A percentile compares a stretch with the other conserved stretches of the same genome.
Evolutionary conservation across 2,113 vertebrate genomes (phyloP).

Genomic region (Phalacrocorax aristotelis): DNA sequence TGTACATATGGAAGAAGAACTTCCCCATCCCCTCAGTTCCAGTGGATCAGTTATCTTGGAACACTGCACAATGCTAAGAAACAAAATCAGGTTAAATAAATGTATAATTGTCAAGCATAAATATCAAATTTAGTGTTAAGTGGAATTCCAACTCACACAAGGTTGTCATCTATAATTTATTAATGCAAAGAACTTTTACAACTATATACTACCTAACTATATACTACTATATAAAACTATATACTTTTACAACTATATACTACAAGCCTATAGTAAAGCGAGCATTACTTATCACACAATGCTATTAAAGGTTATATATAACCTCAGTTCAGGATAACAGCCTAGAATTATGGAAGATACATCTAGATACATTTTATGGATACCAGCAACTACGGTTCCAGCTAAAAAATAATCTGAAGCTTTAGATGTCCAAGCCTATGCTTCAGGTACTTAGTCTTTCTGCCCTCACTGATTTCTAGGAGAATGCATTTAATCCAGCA

Average conservation of each 20-base stretch:
- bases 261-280: neutral
- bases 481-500: neutral
- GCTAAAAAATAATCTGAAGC: neutral
- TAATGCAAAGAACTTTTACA: neutral
- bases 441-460: neutral
- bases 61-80: neutral
- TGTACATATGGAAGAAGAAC: neutral
- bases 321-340: neutral
- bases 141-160: neutral
- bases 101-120: neutral
- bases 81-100: neutral
- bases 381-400: neutral
- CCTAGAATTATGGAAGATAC: neutral
- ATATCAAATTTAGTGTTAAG: neutral
- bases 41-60: neutral
- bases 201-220: neutral
- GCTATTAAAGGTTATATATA: neutral
- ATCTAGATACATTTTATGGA: neutral
- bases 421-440: neutral
- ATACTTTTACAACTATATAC: neutral
- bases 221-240: too few relatives aligned
- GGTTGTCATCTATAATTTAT: neutral
- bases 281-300: neutral
- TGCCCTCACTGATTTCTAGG: neutral
- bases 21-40: neutral